A percentile compares a stretch with the other conserved stretches of the same genome.
Evolutionary conservation across 2,113 vertebrate species (phyloP).

Genomic region (Heterotilapia buettikoferi): DNA sequence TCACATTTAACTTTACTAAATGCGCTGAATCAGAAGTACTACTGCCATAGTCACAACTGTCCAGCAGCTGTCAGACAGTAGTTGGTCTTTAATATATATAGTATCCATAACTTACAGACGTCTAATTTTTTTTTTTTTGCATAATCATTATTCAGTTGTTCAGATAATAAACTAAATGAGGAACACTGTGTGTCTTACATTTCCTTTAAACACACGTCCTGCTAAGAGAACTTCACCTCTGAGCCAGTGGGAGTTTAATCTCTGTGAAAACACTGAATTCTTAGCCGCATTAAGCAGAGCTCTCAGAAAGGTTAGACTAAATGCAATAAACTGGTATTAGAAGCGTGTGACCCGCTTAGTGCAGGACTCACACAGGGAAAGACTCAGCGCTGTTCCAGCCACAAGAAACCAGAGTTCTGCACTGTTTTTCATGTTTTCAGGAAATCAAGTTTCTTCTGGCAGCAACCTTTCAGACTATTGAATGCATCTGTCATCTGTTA

Average conservation of each 20-base stretch:
- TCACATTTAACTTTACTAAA: background rate
- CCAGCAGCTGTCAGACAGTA: background rate
- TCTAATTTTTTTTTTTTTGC: accelerated
- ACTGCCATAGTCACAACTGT: background rate
- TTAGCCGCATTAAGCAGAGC: constrained; percentile 8
- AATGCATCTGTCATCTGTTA: background rate
- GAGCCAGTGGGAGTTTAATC: constrained; percentile 2
- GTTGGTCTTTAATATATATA: background rate
- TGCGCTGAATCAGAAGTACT: background rate
- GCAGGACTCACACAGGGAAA: background rate
- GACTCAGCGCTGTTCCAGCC: background rate
- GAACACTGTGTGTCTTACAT: background rate
- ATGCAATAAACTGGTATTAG: constrained; percentile 42
- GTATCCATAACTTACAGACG: background rate
- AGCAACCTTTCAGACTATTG: background rate
- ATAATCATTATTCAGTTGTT: background rate
- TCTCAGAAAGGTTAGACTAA: constrained; percentile 2
- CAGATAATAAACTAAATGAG: background rate
- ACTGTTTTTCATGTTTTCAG: background rate
- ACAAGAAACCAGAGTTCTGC: background rate
- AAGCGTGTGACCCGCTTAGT: background rate
- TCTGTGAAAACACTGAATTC: constrained; percentile 26
- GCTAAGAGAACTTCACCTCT: background rate
- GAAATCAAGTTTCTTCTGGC: background rate
- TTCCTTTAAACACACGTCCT: background rate